Conservation (phyloP, 2,888 invertebrate species). For the Himalopsyche tibetana region DNA sequence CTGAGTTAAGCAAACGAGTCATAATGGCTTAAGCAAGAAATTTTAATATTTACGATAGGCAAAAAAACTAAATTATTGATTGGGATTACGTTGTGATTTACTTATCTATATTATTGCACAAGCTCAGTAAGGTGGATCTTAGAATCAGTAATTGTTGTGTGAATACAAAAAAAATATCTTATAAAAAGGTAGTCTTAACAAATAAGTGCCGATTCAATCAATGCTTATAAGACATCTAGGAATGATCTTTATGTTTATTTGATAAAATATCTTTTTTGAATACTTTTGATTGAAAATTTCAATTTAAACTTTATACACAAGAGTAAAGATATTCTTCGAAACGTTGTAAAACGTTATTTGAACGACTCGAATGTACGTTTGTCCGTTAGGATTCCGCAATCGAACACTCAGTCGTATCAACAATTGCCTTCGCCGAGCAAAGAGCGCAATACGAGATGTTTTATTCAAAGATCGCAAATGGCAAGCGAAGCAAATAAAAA, state of each 20-base stretch:
- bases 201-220: no score
- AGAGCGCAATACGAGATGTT: conserved; percentile 45
- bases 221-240: no score
- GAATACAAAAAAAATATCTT: no score
- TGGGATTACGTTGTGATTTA: no score
- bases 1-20: no score
- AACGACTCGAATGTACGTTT: neutral
- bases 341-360: conserved; percentile 14
- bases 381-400: conserved; percentile 43
- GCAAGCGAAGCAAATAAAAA: conserved; percentile 45
- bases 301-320: conserved; percentile 8
- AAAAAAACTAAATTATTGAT: no score
- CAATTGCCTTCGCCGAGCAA: conserved; percentile 44
- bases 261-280: neutral
- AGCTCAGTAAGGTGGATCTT: no score
- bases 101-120: no score
- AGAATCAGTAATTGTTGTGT: no score
- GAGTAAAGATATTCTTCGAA: conserved; percentile 8
- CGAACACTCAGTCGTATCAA: conserved; percentile 39
- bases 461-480: conserved; percentile 47
- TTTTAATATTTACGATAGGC: no score
- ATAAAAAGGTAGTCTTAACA: no score
- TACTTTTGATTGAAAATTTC: neutral
- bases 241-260: neutral
- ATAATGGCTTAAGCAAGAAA: no score